Base-by-base conservation (phyloP, 2,797 vertebrate genomes). In the Phoeniculus purpureus region DNA sequence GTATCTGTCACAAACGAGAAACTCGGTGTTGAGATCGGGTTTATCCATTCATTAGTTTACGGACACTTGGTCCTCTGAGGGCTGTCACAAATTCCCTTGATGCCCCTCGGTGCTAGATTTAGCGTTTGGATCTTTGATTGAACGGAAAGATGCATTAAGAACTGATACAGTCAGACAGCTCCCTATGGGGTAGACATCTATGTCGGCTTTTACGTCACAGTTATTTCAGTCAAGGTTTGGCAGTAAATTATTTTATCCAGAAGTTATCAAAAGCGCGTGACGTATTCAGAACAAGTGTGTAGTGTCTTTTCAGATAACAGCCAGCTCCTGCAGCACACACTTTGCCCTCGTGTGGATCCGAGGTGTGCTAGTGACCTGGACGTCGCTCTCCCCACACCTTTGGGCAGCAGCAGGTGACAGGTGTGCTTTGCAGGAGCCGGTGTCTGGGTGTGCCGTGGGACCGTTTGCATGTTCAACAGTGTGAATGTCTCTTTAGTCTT, bases 41-140 rank as follows among this genome's bases (percentile, higher is more conserved):
- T 96, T 94, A 97, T 95, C 96, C 96, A 89, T 96, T 96, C 96
- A 87, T 95, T 96, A 95, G 94, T 97, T 97, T 96, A 96, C 90
- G 95, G 97, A 97, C 96, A 97, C 87, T 1, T 0, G 94, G 89
- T 96, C 87, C 95, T 95, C 94, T 34, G 85, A 96, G 97, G 95
- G 97, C 95, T 95, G 96, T 95, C 96, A 96, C 96, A 93, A 97
- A 97, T 96, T 96, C 96, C 97, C 97, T 96, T 87, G 94, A 95
- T 96, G 94, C 93, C 87, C 90, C 89, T 95, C 93, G 82, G 93
- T 90, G 95, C 96, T 96, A 96, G 96, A 97, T 96, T 97, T 96
- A 97, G 95, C 96, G 91, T 97, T 97, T 96, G 97, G 96, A 94
- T 96, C 96, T 97, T 97, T 97, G 96, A 97, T 97, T 96, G 96